Percentiles rank a stretch among this genome's conserved stretches.
Conservation (phyloP, 1,140 invertebrate genomes). For the Diabrotica undecimpunctata region DNA sequence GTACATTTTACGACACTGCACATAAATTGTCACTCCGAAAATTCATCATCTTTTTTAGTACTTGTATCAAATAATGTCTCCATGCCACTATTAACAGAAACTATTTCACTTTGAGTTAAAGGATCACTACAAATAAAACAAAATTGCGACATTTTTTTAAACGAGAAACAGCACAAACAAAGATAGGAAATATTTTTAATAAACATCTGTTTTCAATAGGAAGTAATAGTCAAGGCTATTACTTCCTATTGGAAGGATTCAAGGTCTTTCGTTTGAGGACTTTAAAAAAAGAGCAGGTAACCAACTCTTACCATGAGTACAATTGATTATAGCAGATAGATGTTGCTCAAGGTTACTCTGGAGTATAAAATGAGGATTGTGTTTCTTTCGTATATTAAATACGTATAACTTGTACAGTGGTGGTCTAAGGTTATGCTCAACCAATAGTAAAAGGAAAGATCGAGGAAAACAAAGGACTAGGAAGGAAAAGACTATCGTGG, state of each 20-base stretch:
- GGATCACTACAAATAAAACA: conserved; percentile 4
- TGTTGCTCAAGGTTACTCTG: too few species aligned
- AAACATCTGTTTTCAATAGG: conserved; percentile 5
- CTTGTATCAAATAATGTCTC: conserved; percentile 15
- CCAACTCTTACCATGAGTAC: too few species aligned
- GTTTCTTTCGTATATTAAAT: too few species aligned
- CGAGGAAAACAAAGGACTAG: too few species aligned
- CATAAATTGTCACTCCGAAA: conserved; percentile 16
- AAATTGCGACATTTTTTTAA: conserved; percentile 7
- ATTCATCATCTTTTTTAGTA: conserved; percentile 12
- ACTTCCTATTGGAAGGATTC: conserved; percentile 10
- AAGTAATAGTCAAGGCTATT: background rate
- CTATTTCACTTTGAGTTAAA: conserved; percentile 14
- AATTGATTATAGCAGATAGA: too few species aligned
- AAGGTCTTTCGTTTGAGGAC: background rate
- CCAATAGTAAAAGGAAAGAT: too few species aligned
- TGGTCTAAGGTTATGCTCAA: too few species aligned
- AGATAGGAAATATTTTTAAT: conserved; percentile 8
- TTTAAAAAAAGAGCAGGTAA: conserved; percentile 5
- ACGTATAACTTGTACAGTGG: too few species aligned
- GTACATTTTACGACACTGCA: conserved; percentile 25
- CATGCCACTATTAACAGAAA: conserved; percentile 15
- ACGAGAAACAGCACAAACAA: background rate
- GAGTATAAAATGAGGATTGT: too few species aligned
- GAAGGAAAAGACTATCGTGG: too few species aligned